phyloP scores from a whole-genome alignment of 2,797 vertebrate species.

The Pseudochirops cupreus region DNA sequence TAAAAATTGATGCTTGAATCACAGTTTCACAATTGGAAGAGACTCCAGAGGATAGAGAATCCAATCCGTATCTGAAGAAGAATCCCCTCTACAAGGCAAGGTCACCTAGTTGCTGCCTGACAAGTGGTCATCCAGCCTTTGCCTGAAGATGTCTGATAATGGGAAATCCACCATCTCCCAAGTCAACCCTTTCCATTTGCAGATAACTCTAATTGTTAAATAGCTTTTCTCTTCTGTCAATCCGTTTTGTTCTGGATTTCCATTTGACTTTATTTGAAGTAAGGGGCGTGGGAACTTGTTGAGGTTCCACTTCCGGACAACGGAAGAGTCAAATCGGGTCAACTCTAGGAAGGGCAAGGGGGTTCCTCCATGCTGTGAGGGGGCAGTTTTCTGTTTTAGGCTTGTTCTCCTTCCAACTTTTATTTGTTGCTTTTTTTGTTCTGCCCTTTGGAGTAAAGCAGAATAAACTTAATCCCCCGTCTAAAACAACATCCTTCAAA shows the following conservation, averaged over 20 bases:
- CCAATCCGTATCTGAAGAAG: neutral
- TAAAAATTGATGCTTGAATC: neutral
- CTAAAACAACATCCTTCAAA: neutral
- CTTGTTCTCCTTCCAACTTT: neutral
- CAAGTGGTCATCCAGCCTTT: neutral
- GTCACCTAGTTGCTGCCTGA: neutral
- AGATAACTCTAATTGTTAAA: neutral
- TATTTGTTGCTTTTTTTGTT: neutral
- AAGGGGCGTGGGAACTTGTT: neutral
- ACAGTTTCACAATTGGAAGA: neutral
- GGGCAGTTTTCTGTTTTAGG: neutral
- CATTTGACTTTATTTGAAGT: neutral
- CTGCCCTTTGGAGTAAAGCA: neutral
- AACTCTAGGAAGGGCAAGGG: neutral
- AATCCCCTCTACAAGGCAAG: neutral
- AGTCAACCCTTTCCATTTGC: neutral
- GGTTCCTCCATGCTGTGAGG: neutral
- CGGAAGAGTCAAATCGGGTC: neutral
- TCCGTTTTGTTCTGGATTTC: neutral
- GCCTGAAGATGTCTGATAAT: neutral
- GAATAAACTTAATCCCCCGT: neutral
- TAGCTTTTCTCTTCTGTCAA: neutral
- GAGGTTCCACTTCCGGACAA: neutral
- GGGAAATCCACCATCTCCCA: neutral
- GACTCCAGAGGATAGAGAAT: neutral